Percentiles rank a stretch among this genome's conserved stretches.
Conservation (phyloP, 2,797 vertebrate species). For the Columba guinea region DNA sequence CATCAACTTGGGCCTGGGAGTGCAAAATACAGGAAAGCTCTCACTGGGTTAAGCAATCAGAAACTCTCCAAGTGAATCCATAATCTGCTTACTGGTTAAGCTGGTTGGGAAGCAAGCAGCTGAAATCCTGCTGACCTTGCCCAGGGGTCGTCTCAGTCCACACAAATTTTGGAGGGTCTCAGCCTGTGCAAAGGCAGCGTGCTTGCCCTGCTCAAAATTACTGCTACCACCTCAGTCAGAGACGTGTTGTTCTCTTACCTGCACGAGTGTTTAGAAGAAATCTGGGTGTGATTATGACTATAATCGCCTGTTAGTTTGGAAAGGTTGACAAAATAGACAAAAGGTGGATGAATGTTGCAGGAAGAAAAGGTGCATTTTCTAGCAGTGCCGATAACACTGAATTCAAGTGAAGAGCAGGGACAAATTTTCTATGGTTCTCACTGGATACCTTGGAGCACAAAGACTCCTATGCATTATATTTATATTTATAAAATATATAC, state of each 20-base stretch:
- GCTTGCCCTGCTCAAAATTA: not conserved
- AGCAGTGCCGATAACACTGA: not conserved
- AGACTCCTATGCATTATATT: not conserved
- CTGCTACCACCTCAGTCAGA: not conserved
- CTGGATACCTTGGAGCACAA: not conserved
- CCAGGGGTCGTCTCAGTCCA: not conserved
- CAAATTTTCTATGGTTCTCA: not conserved
- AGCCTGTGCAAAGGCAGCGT: fast-evolving
- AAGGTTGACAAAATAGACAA: not conserved
- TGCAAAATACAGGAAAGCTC: not conserved
- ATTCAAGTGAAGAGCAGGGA: not conserved
- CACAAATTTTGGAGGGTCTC: not conserved
- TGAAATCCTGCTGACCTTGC: slow-evolving; percentile 21
- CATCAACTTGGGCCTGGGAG: not conserved
- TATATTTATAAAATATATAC: not conserved
- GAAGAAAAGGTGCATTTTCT: not conserved
- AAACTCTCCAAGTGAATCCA: not conserved
- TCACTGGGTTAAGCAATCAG: slow-evolving; percentile 41
- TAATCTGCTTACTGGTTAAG: slow-evolving; percentile 61
- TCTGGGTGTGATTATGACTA: not conserved
- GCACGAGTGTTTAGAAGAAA: not conserved
- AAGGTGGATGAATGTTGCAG: not conserved
- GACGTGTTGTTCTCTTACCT: not conserved
- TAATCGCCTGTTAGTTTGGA: not conserved
- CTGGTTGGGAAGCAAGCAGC: not conserved